phyloP scores from a whole-genome alignment of 2,888 invertebrate species.

The Athalia cordata region DNA sequence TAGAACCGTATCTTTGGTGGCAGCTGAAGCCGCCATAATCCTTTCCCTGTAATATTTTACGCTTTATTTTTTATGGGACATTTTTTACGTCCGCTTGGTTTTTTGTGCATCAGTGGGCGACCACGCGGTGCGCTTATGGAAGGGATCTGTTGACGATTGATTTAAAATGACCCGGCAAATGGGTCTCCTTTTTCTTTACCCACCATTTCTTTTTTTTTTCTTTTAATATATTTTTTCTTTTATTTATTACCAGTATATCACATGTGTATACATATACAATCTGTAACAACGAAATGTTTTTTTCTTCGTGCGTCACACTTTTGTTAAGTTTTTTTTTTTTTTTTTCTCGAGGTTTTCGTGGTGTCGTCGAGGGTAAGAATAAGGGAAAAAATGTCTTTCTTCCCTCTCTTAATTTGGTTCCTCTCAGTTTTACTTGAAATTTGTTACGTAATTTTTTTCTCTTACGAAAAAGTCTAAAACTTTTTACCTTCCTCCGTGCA shows the following conservation, averaged over 20 bases:
- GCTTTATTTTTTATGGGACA: slow-evolving; percentile 40
- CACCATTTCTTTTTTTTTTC: background rate
- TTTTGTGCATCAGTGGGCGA: slow-evolving; percentile 23
- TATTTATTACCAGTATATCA: background rate
- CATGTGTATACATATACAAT: background rate
- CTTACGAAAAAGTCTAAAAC: too few relatives aligned
- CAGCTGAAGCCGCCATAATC: slow-evolving; percentile 43
- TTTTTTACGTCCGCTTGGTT: slow-evolving; percentile 31
- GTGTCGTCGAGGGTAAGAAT: too few relatives aligned
- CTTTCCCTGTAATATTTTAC: slow-evolving; percentile 43
- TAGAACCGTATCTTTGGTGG: slow-evolving; percentile 28
- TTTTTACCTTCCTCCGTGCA: too few relatives aligned
- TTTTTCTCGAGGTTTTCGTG: background rate
- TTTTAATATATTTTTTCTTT: background rate
- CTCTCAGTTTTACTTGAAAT: background rate
- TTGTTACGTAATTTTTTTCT: too few relatives aligned
- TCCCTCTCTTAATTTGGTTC: background rate
- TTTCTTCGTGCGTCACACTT: too few relatives aligned
- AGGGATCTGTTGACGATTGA: slow-evolving; percentile 37
- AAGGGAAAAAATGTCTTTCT: background rate
- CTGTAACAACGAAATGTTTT: background rate
- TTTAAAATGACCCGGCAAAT: slow-evolving; percentile 43
- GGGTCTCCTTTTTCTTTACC: background rate
- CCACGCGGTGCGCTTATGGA: background rate
- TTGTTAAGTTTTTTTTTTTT: background rate